Conservation (phyloP, 2,888 invertebrate genomes). For the Torymus texanus region DNA sequence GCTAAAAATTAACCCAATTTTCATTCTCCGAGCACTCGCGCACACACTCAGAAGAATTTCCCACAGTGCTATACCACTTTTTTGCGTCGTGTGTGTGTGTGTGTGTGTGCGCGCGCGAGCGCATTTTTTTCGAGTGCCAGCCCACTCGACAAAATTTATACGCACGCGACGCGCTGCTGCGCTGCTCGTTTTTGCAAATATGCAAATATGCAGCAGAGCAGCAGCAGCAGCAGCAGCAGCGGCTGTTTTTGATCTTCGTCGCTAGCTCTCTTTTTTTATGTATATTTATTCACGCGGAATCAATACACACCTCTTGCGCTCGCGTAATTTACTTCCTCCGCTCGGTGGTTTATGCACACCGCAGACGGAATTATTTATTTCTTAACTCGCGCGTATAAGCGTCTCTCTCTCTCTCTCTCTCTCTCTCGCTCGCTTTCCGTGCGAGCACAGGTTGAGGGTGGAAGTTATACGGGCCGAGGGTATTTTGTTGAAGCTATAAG, state of each 20-base stretch:
- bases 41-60: slow-evolving; percentile 27
- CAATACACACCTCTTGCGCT: slow-evolving; percentile 17
- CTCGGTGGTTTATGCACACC: slow-evolving; percentile 29
- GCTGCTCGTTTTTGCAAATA: slow-evolving; percentile 7
- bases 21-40: neutral
- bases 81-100: neutral
- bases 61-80: neutral
- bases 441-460: too few species aligned
- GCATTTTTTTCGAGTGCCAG: slow-evolving; percentile 14
- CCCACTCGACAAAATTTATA: slow-evolving; percentile 41
- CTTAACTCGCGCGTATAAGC: slow-evolving; percentile 27
- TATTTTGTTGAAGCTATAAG: slow-evolving; percentile 53
- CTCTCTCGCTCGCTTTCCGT: too few species aligned
- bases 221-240: neutral
- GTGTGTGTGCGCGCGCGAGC: too few species aligned
- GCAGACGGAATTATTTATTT: slow-evolving; percentile 50
- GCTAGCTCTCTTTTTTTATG: neutral
- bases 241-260: slow-evolving; percentile 47
- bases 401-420: too few species aligned
- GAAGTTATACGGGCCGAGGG: neutral
- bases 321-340: slow-evolving; percentile 43
- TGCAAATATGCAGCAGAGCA: slow-evolving; percentile 42
- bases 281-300: slow-evolving; percentile 24
- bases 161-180: neutral
- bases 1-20: too few species aligned